Percentiles rank a stretch among this genome's conserved stretches.
phyloP scores from a whole-genome alignment of 1,140 invertebrate species.

The Tetragonula clypearis region DNA sequence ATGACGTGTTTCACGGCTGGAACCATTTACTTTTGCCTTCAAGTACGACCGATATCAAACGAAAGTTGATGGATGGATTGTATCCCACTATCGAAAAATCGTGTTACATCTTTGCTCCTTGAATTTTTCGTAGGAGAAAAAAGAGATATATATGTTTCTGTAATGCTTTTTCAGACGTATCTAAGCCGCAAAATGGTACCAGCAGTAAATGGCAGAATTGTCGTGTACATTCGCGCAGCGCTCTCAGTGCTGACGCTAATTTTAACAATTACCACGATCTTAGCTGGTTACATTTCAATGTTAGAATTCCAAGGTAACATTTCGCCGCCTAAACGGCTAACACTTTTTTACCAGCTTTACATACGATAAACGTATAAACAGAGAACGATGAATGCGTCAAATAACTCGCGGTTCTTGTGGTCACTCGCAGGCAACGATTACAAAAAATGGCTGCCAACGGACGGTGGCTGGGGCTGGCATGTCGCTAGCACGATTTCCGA shows the following conservation, averaged over 20 bases:
- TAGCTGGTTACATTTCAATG: constrained; percentile 70
- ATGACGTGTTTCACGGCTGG: constrained; percentile 71
- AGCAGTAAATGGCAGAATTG: constrained; percentile 59
- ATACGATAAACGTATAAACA: too few species aligned
- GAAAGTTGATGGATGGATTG: too few species aligned
- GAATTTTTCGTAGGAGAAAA: background rate
- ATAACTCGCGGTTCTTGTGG: background rate
- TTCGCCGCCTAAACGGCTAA: background rate
- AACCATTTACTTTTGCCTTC: constrained; percentile 69
- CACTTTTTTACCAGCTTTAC: background rate
- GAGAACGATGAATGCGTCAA: background rate
- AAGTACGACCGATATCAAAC: constrained; percentile 44
- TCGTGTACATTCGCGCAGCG: constrained; percentile 63
- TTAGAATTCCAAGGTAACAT: constrained; percentile 65
- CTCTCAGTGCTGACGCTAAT: constrained; percentile 65
- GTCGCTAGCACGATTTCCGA: constrained; percentile 85
- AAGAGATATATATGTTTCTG: background rate
- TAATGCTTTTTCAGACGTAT: constrained; percentile 60
- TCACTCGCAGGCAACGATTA: constrained; percentile 71
- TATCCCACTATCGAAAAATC: too few species aligned
- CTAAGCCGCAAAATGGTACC: constrained; percentile 70
- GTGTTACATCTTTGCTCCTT: background rate
- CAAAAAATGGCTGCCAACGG: constrained; percentile 83
- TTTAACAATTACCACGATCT: constrained; percentile 63
- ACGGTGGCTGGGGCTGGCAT: constrained; percentile 85